A percentile compares a stretch with the other conserved stretches of the same genome.
These are phyloP conservation scores for Pocillopora grandis DNA, from an alignment of 92 coral and sea anemone genomes.

Conservation along the genomic window DNA sequence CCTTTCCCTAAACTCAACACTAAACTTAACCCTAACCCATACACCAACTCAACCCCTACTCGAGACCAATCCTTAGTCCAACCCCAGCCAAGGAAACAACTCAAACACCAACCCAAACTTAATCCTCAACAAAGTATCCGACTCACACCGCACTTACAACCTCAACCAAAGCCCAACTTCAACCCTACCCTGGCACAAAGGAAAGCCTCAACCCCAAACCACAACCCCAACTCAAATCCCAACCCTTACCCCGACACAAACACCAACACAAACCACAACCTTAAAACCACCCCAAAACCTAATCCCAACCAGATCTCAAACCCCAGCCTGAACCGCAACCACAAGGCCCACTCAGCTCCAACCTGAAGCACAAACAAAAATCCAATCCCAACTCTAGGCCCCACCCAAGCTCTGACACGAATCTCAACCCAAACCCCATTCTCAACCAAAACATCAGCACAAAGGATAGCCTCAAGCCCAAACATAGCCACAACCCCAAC, in stretches of 20 bases:
- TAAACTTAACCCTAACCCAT: slow-evolving; percentile 7
- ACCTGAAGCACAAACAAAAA: slow-evolving; percentile 47
- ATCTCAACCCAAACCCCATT: too few species aligned
- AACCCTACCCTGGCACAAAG: slow-evolving; percentile 42
- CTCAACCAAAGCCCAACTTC: slow-evolving; percentile 43
- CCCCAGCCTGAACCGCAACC: slow-evolving; percentile 25
- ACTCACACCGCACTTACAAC: background rate
- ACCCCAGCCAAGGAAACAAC: background rate
- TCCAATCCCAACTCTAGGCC: slow-evolving; percentile 51
- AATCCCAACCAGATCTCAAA: slow-evolving; percentile 40
- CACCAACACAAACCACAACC: slow-evolving; percentile 27
- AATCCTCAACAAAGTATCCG: slow-evolving; percentile 29
- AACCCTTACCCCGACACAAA: slow-evolving; percentile 46
- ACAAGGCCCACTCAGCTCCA: slow-evolving; percentile 47
- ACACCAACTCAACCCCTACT: slow-evolving; percentile 26
- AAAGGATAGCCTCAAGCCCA: too few species aligned
- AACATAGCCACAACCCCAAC: too few species aligned
- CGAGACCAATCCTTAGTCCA: too few species aligned
- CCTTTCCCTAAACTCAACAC: background rate
- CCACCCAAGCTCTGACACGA: slow-evolving; percentile 6
- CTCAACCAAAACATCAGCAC: too few species aligned
- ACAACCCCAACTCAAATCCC: slow-evolving; percentile 38
- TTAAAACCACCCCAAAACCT: slow-evolving; percentile 34
- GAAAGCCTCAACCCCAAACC: slow-evolving; percentile 41
- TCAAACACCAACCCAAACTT: slow-evolving; percentile 29